These are phyloP conservation scores for Nephrotoma appendiculata DNA, from an alignment of 2,888 invertebrate species.

Conservation along the genomic window DNA sequence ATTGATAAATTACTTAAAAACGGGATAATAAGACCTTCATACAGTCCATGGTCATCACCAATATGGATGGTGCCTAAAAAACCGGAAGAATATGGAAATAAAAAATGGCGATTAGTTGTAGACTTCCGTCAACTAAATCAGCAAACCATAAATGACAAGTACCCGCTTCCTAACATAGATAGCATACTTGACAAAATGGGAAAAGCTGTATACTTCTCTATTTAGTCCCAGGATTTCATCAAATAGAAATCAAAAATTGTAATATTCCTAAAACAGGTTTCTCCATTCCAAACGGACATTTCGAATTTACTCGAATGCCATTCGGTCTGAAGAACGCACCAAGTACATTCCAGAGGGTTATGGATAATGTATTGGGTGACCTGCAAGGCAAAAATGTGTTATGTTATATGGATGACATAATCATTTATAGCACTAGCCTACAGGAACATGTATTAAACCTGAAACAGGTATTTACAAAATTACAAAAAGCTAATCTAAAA, in stretches of 20 bases:
- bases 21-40: neutral
- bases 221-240: neutral
- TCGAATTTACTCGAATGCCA: neutral
- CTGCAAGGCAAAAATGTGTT: slow-evolving; percentile 11
- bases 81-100: slow-evolving; percentile 15
- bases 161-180: slow-evolving; percentile 15
- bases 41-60: slow-evolving; percentile 15
- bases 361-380: neutral
- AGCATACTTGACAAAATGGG: slow-evolving; percentile 13
- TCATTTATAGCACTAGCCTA: slow-evolving; percentile 17
- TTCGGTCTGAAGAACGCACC: neutral
- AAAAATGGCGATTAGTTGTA: slow-evolving; percentile 14
- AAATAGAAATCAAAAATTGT: slow-evolving; percentile 8
- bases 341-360: neutral
- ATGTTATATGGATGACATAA: slow-evolving; percentile 18
- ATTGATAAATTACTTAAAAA: neutral
- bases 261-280: slow-evolving; percentile 10
- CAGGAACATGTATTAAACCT: slow-evolving; percentile 18
- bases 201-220: neutral
- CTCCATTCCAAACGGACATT: neutral
- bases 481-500: neutral
- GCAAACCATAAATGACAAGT: slow-evolving; percentile 17
- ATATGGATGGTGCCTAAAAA: slow-evolving; percentile 11
- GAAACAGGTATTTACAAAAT: neutral
- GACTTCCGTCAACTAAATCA: slow-evolving; percentile 12